A percentile compares a stretch with the other conserved stretches of the same genome.
Conservation (phyloP, 2,113 vertebrate species). For the Canis aureus region DNA sequence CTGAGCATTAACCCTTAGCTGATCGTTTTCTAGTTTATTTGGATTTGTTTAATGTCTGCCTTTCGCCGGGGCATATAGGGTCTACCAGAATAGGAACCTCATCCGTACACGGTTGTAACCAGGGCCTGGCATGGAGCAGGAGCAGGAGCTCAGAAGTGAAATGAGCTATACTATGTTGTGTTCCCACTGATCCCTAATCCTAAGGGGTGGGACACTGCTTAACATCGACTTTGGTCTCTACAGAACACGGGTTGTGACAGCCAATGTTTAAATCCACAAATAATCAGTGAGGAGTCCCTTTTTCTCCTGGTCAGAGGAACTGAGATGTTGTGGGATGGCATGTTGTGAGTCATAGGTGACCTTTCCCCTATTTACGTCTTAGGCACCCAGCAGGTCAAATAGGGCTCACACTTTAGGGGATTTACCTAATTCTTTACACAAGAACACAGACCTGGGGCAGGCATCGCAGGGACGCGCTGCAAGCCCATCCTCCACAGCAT, state of each 20-base stretch:
- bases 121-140: background rate
- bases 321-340: background rate
- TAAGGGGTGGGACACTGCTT: background rate
- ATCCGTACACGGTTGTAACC: rapidly evolving
- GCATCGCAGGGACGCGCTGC: too few species aligned
- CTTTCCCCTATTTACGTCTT: background rate
- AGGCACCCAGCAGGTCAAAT: background rate
- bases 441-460: background rate
- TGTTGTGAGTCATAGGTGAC: background rate
- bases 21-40: background rate
- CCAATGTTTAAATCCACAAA: background rate
- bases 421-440: background rate
- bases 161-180: background rate
- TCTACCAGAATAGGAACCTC: too few species aligned
- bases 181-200: background rate
- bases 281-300: background rate
- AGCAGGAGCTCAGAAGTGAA: background rate
- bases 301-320: background rate
- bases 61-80: background rate
- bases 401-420: rapidly evolving
- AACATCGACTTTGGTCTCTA: background rate
- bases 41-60: background rate
- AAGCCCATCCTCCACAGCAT: background rate
- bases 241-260: background rate
- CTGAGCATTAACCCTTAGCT: background rate